Evolutionary conservation across 2,797 vertebrate genomes (phyloP), one percentile per base, ranked within the genome.

Genomic region (Thunnus albacares): DNA sequence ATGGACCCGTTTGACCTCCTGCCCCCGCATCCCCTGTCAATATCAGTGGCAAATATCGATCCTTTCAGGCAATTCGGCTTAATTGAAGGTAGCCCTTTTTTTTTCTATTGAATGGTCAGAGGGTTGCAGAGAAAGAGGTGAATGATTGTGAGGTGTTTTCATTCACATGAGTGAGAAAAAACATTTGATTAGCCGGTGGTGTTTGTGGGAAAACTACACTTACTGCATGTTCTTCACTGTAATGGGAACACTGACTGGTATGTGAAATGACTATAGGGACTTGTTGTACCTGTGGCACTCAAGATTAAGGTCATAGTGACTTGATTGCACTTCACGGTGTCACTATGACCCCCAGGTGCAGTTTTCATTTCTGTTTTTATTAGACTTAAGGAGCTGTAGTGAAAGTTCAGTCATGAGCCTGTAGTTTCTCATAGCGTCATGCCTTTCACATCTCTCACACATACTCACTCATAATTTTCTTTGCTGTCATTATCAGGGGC

Each of bases 31-130:
- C 28, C 15, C 15, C 26, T 62, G 51, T 77, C 86, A 79, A 88
- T 89, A 79, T 63, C 22, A 62, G 68, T 52, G 73, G 60, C 35
- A 61, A 74, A 64, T 84, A 92, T 85, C 76, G 90, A 94, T 86
- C 75, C 8, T 57, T 62, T 67, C 49, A 53, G 79, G 68, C 81
- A 81, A 82, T 85, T 73, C 1, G 18, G 24, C 67, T 80, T 83
- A 72, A 90, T 75, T 84, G 69, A 88, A 75, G 45, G 28, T 35
- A 75, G 49, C 0, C 6, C 3, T 45, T 10, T 79, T 55, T 68
- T 61, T 68, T 56, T 61, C 20, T 61, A 62, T 79, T 83, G 77
- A 88, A 77, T 53, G 43, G 38, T 89, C 55, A 52, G 28, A 30
- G 5, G 28, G 28, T 30, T 30, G 28, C 28, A 30, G 55, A 81